These are phyloP conservation scores for Sus scrofa DNA, from an alignment of 2,113 vertebrate species.

Conservation along the genomic window T2T-Sscrofa CM000830.6:127453501-127454000, in stretches of 20 bases:
- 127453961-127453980: not conserved
- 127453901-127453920: not conserved
- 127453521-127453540: not conserved
- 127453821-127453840: not conserved
- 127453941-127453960: conserved; percentile 18
- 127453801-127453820: not conserved
- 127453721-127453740: not conserved
- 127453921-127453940: conserved; percentile 1
- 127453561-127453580: not conserved
- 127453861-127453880: not conserved
- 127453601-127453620: not conserved
- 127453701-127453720: not conserved
- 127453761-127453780: not conserved
- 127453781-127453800: not conserved
- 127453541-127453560: not conserved
- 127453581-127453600: not conserved
- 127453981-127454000: not conserved
- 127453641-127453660: not conserved
- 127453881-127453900: not conserved
- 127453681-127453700: not conserved
- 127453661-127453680: not conserved
- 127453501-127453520: not conserved
- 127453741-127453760: not conserved
- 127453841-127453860: not conserved
- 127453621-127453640: not conserved